Base-by-base conservation (phyloP, 2,113 vertebrate genomes). In the Bubo blakistoni region DNA sequence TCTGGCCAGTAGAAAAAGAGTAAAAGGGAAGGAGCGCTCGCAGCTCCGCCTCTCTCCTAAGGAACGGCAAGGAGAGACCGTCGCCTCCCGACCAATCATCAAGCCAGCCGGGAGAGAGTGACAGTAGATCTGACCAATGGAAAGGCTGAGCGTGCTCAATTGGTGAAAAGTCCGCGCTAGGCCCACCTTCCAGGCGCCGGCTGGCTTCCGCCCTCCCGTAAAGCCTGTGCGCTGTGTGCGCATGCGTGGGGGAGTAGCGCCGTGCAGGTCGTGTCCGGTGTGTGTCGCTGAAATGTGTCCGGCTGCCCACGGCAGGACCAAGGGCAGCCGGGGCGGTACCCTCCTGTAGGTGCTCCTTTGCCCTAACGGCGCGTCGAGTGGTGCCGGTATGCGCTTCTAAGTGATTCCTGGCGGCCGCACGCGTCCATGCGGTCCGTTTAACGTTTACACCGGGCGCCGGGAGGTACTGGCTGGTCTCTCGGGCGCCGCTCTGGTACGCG, bases 111-210 rank as follows among this genome's bases (percentile, higher is more conserved):
- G 1, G 1, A 3, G 2, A 16, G 62, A 97, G 34, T 92, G 86
- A 27, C 93, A 61, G 47, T 2, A 0, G 0, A 0, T 0, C 0
- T 4, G 2, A 2, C 86, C 36, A 96, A 54, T 88, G 3, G 15
- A 2, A 36, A 27, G 8, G 22, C 36, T 1, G 2, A 0, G 0
- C 0, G 11, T 17, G 3, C 26, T 1, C 13, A 6, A 44, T 36
- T 66, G 62, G 80, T 19, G 22, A 11, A 22, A 55, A 44, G 14
- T 22, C 51, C 2, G 4, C 13, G 2, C 5, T 85, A 15, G 52
- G 6, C 49, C 90, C 73, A 0, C 78, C 87, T 5, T 13, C 20
- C 46, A 8, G 19, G 2, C 16, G 9, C 77, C 7, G 26, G 5
- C 24, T 13, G 19, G 2, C 59, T 72, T 86, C 93, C 80, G 72